Conservation (phyloP, 2,888 invertebrate genomes). For the Orthosia incerta region DNA sequence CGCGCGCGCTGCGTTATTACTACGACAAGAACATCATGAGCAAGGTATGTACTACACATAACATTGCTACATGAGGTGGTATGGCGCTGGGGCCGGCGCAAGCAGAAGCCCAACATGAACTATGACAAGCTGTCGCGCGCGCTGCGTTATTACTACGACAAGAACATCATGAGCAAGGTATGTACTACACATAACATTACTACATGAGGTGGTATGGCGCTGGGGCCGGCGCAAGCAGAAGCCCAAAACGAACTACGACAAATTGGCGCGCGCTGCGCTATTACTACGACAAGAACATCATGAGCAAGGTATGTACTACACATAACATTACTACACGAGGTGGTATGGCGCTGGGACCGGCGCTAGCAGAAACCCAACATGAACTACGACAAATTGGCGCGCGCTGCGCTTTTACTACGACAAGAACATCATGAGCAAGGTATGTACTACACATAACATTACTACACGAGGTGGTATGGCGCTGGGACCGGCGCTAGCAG, state of each 20-base stretch:
- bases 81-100: conserved; percentile 97
- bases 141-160: conserved; percentile 98
- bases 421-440: conserved; percentile 99
- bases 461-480: neutral
- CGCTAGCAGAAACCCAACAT: conserved; percentile 99
- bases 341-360: conserved; percentile 95
- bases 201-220: conserved; percentile 73
- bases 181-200: neutral
- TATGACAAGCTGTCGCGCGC: conserved; percentile 99
- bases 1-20: conserved; percentile 98
- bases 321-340: neutral
- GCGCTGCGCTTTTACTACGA: conserved; percentile 99
- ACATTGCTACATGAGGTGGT: neutral
- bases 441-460: conserved; percentile 42
- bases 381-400: conserved; percentile 98
- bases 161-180: conserved; percentile 98
- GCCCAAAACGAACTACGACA: conserved; percentile 99
- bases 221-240: conserved; percentile 99
- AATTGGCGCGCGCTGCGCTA: conserved; percentile 97
- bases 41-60: conserved; percentile 88
- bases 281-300: conserved; percentile 99
- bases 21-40: conserved; percentile 99
- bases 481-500: conserved; percentile 99
- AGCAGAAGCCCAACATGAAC: conserved; percentile 99
- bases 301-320: conserved; percentile 93